Evolutionary conservation across 2,113 vertebrate genomes (phyloP), one percentile per base, ranked within the genome.

Genomic region (Periophthalmus modestus): DNA sequence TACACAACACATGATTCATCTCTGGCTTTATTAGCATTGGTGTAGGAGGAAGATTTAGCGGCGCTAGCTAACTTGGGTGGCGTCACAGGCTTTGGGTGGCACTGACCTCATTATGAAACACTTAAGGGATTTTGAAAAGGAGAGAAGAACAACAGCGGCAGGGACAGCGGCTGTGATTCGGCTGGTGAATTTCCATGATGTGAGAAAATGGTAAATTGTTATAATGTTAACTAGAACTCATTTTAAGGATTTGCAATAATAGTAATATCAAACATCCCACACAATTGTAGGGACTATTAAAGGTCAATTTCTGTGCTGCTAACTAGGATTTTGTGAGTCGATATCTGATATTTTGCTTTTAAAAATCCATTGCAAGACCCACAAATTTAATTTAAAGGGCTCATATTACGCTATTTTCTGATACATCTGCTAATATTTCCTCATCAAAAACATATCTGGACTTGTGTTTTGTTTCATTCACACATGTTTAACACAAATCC

Each of bases 1-100:
- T 90, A 65, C 68, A 73, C 86, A 85, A 90, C 73, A 43, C 47
- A 28, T 88, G 87, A 89, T 78, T 90, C 84, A 90, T 84, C 80
- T 78, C 84, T 84, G 70, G 79, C 69, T 77, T 34, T 86, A 66
- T 82, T 83, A 75, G 79, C 71, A 7, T 52, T 76, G 57, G 47
- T 77, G 76, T 79, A 63, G 78, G 85, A 71, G 75, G 67, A 63
- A 77, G 74, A 83, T 82, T 71, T 69, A 72, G 78, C 66, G 72
- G 47, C 72, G 21, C 68, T 83, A 23, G 57, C 72, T 72, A 81
- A 72, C 68, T 80, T 73, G 3, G 33, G 62, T 62, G 68, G 6
- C 24, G 63, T 80, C 62, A 59, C 11, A 43, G 54, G 75, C 28
- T 73, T 76, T 76, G 52, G 54, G 71, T 68, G 39, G 74, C 75